A percentile compares a stretch with the other conserved stretches of the same genome.
These are phyloP conservation scores for Esox niger DNA, from an alignment of 2,113 vertebrate genomes.

Conservation along the genomic window DNA sequence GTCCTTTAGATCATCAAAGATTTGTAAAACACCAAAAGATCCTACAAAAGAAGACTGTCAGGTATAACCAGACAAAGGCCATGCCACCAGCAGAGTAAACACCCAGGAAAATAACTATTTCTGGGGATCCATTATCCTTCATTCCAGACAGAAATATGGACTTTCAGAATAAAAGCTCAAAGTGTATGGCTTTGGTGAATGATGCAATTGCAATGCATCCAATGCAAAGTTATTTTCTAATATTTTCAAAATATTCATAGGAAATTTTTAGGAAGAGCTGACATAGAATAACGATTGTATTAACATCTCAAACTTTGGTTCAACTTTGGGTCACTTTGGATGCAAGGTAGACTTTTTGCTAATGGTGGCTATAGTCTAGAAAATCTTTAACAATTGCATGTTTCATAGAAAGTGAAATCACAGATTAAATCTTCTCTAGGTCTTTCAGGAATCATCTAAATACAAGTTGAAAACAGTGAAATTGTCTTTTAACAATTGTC, in stretches of 20 bases:
- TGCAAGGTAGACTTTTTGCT: too few species aligned
- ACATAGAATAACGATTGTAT: conserved; percentile 19
- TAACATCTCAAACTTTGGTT: conserved; percentile 23
- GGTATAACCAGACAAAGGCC: conserved; percentile 58
- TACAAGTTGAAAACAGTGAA: too few species aligned
- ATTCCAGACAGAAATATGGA: not conserved
- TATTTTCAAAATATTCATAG: conserved; percentile 1
- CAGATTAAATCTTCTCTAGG: too few species aligned
- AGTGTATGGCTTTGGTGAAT: conserved; percentile 32
- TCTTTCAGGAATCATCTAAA: too few species aligned
- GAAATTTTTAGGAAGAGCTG: conserved; percentile 30
- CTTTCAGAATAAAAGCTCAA: conserved; percentile 3
- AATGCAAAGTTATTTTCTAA: conserved; percentile 8
- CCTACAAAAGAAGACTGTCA: conserved; percentile 67
- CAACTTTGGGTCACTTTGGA: conserved; percentile 8
- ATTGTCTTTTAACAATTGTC: not conserved
- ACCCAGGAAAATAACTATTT: not conserved
- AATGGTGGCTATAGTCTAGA: too few species aligned
- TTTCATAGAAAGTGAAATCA: too few species aligned
- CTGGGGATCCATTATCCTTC: not conserved
- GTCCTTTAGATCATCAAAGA: conserved; percentile 1
- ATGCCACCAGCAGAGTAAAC: conserved; percentile 45
- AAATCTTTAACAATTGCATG: too few species aligned
- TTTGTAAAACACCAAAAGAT: conserved; percentile 72
- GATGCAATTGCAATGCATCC: conserved; percentile 27